Evolutionary conservation across 2,888 invertebrate genomes (phyloP).

Genomic region (Diaprepes abbreviatus): DNA sequence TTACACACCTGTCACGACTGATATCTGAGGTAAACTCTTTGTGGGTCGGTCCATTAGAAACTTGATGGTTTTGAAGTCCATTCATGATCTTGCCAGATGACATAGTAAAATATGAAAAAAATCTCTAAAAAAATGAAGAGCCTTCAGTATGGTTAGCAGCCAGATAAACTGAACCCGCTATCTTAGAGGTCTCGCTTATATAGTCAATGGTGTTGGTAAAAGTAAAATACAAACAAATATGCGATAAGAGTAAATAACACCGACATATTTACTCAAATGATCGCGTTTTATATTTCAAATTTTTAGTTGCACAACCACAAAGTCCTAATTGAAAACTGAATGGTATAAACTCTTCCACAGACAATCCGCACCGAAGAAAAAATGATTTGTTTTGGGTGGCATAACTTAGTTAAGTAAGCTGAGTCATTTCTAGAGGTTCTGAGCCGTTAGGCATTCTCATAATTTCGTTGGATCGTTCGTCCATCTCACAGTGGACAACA

Average conservation of each 20-base stretch:
- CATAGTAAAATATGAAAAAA: background rate
- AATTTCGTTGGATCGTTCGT: too few relatives aligned
- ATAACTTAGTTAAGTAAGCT: too few relatives aligned
- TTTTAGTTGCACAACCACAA: constrained; percentile 4
- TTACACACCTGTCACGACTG: constrained; percentile 7
- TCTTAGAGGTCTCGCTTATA: constrained; percentile 24
- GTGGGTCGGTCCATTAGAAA: constrained; percentile 16
- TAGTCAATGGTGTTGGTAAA: constrained; percentile 19
- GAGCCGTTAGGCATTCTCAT: too few relatives aligned
- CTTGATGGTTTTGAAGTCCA: constrained; percentile 1
- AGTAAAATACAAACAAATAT: constrained; percentile 23
- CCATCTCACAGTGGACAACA: too few relatives aligned
- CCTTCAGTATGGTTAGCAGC: background rate
- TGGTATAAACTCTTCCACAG: background rate
- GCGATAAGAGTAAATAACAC: constrained; percentile 16
- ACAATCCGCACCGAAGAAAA: too few relatives aligned
- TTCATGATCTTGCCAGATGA: constrained; percentile 19
- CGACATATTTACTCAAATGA: constrained; percentile 4
- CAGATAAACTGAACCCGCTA: constrained; percentile 21
- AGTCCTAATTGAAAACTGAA: constrained; percentile 7
- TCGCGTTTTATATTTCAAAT: background rate
- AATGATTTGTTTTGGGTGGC: too few relatives aligned
- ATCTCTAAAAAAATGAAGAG: background rate
- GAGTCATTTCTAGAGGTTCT: too few relatives aligned
- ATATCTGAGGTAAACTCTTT: background rate